Conservation (phyloP, 2,888 invertebrate genomes). For the Agriopis aurantiaria region DNA sequence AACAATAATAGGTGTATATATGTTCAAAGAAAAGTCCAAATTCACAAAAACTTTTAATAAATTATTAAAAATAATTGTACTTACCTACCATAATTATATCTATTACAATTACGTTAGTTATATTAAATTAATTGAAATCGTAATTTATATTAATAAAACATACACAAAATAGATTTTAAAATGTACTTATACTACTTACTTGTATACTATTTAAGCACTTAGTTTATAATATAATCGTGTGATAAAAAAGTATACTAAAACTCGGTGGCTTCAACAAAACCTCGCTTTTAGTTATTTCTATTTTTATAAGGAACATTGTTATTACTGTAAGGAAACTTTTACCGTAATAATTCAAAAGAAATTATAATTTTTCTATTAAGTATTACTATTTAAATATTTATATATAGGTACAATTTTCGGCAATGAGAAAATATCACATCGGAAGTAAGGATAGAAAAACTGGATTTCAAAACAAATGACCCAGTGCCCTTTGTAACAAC, state of each 20-base stretch:
- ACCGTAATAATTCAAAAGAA: conserved; percentile 21
- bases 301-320: conserved; percentile 45
- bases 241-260: conserved; percentile 59
- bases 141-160: not conserved
- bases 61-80: not conserved
- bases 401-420: conserved; percentile 23
- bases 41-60: too few relatives aligned
- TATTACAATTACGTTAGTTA: not conserved
- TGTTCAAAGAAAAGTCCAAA: not conserved
- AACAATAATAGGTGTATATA: not conserved
- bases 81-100: not conserved
- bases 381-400: conserved; percentile 37
- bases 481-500: too few relatives aligned
- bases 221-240: conserved; percentile 33
- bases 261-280: conserved; percentile 51
- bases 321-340: conserved; percentile 32
- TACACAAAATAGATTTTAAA: conserved; percentile 17
- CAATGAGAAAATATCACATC: not conserved
- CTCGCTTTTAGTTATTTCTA: conserved; percentile 50
- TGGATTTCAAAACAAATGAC: not conserved
- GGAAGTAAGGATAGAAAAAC: not conserved
- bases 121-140: not conserved
- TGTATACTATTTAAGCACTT: conserved; percentile 7
- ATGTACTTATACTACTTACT: conserved; percentile 25
- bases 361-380: conserved; percentile 28